Percentiles rank a stretch among this genome's conserved stretches.
phyloP scores from a whole-genome alignment of 2,113 vertebrate genomes.

The Ochotona curzoniae region DNA sequence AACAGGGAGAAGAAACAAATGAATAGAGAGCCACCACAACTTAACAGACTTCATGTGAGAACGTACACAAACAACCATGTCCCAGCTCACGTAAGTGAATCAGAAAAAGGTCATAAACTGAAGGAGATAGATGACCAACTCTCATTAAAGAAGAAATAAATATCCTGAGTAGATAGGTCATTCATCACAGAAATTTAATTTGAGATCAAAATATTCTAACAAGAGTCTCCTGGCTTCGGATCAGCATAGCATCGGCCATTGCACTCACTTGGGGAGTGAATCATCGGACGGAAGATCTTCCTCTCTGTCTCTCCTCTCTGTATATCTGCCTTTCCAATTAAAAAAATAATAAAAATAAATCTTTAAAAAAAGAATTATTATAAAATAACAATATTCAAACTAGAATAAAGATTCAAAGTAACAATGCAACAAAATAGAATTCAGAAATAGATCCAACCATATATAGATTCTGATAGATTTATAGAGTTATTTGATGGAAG shows the following conservation, averaged over 20 bases:
- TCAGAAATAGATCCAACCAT: not conserved
- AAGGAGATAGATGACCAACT: not conserved
- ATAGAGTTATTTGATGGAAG: not conserved
- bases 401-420: not conserved
- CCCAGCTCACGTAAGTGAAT: not conserved
- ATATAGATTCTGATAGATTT: not conserved
- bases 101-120: not conserved
- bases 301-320: too few relatives aligned
- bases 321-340: too few relatives aligned
- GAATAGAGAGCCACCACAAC: not conserved
- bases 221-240: not conserved
- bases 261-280: too few relatives aligned
- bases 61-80: not conserved
- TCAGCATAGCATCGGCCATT: too few relatives aligned
- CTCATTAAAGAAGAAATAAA: slow-evolving; percentile 11
- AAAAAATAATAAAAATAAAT: too few relatives aligned
- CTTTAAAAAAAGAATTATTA: not conserved
- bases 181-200: slow-evolving; percentile 23
- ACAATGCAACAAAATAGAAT: not conserved
- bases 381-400: not conserved
- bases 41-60: not conserved
- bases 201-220: slow-evolving; percentile 29
- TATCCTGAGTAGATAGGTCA: not conserved
- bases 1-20: not conserved
- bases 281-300: too few relatives aligned